These are phyloP conservation scores for Onthophagus sagittarius DNA, from an alignment of 2,888 invertebrate species.

Conservation along the genomic window DNA sequence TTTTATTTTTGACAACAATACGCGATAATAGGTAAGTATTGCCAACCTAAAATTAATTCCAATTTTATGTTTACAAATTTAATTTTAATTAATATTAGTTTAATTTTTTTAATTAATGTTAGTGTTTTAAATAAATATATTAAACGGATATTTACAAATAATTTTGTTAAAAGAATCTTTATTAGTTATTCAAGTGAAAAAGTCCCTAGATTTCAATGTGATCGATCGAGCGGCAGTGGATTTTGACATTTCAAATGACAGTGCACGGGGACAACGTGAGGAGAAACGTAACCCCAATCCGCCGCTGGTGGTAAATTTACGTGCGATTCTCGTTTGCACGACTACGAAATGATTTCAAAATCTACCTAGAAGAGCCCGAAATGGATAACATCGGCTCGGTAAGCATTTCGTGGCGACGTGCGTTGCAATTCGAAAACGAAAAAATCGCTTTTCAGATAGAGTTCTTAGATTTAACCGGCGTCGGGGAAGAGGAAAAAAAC, in stretches of 20 bases:
- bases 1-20: not conserved
- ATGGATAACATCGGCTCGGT: conserved; percentile 19
- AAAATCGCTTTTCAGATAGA: conserved; percentile 44
- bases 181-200: not conserved
- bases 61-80: no score
- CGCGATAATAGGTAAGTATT: no score
- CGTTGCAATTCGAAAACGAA: not conserved
- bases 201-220: not conserved
- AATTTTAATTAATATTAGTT: no score
- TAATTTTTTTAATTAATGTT: no score
- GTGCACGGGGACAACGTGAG: conserved; percentile 22
- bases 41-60: no score
- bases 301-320: conserved; percentile 20
- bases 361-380: conserved; percentile 8
- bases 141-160: not conserved
- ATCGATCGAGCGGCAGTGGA: conserved; percentile 7
- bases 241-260: conserved; percentile 20
- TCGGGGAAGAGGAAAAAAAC: conserved; percentile 64
- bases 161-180: not conserved
- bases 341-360: conserved; percentile 16
- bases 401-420: conserved; percentile 2
- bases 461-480: conserved; percentile 71
- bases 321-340: conserved; percentile 2
- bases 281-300: conserved; percentile 22
- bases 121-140: no score